These are phyloP conservation scores for Drosophila tripunctata DNA, from an alignment of 2,888 invertebrate genomes.

Conservation along the genomic window DNA sequence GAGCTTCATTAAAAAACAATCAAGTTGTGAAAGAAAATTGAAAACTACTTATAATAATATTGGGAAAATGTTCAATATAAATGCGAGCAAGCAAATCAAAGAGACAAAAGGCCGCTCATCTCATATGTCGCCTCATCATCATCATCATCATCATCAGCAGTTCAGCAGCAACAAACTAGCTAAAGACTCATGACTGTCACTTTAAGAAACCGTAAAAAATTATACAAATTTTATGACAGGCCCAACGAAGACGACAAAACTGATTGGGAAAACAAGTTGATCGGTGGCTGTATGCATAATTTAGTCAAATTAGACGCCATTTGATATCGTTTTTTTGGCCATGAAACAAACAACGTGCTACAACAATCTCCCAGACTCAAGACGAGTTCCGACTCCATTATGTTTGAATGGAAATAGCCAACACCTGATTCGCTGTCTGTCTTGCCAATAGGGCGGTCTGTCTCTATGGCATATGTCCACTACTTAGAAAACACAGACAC, in stretches of 20 bases:
- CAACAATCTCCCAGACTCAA: conserved; percentile 12
- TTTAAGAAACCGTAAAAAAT: conserved; percentile 71
- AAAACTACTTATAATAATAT: not conserved
- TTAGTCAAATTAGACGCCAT: conserved; percentile 74
- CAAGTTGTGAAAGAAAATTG: conserved; percentile 34
- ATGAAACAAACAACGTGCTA: conserved; percentile 34
- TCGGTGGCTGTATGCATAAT: conserved; percentile 64
- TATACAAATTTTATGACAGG: conserved; percentile 76
- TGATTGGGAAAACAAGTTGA: conserved; percentile 76
- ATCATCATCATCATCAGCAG: too few relatives aligned
- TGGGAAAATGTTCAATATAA: conserved; percentile 44
- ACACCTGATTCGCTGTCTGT: conserved; percentile 73
- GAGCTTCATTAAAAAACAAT: conserved; percentile 74
- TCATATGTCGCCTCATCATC: conserved; percentile 14
- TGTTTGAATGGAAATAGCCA: conserved; percentile 41
- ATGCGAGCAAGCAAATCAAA: conserved; percentile 72
- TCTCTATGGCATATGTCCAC: conserved; percentile 9
- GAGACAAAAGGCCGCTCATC: conserved; percentile 44
- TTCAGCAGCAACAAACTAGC: conserved; percentile 49
- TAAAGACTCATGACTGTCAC: conserved; percentile 72
- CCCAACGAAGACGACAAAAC: conserved; percentile 70
- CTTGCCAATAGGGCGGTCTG: conserved; percentile 41
- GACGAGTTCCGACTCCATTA: conserved; percentile 51
- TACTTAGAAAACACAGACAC: conserved; percentile 6
- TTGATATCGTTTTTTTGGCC: conserved; percentile 40